Evolutionary conservation across 2,113 vertebrate genomes (phyloP).

Genomic region (Eretmochelys imbricata): DNA sequence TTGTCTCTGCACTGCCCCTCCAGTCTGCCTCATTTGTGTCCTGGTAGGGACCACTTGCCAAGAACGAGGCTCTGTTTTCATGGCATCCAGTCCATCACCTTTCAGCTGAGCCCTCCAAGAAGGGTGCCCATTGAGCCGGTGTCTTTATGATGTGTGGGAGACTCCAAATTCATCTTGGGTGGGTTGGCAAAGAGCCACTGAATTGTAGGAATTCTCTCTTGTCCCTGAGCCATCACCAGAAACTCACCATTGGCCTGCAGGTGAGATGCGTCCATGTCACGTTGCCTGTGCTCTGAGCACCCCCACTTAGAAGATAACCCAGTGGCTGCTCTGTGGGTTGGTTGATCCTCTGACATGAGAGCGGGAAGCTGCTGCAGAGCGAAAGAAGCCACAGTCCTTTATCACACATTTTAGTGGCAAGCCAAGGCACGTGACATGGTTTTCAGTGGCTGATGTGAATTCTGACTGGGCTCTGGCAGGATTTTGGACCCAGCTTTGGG

Average conservation of each 20-base stretch:
- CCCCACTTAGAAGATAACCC: background rate
- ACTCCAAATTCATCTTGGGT: background rate
- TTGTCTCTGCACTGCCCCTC: too few relatives aligned
- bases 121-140: background rate
- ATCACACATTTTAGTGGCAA: accelerated
- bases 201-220: background rate
- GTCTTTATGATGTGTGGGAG: background rate
- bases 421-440: accelerated
- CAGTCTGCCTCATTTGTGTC: background rate
- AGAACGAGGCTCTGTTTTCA: background rate
- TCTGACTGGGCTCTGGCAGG: background rate
- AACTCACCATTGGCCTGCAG: background rate
- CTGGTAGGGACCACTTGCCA: background rate
- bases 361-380: background rate
- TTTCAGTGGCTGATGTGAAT: background rate
- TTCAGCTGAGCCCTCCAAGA: background rate
- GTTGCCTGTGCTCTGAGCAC: background rate
- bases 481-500: accelerated
- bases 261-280: background rate
- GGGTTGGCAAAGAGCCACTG: background rate
- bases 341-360: accelerated
- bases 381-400: accelerated
- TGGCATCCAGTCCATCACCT: background rate
- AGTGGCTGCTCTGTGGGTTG: background rate
- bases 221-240: background rate